phyloP scores from a whole-genome alignment of 2,113 vertebrate species.

The Phoxinus phoxinus region DNA sequence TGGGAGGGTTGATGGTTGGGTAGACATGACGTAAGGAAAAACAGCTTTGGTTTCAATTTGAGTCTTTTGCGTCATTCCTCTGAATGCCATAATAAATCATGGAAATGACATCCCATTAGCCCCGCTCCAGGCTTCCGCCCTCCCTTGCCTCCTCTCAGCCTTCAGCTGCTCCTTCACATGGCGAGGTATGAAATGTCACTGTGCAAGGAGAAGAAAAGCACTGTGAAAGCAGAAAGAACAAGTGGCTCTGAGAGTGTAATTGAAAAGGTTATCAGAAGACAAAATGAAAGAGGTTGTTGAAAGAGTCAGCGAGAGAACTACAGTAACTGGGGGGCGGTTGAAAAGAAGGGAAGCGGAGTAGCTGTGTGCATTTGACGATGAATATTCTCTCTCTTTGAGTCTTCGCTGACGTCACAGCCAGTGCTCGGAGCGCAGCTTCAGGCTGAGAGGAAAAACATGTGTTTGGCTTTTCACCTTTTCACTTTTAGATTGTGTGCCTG shows the following conservation, averaged over 20 bases:
- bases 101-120: slow-evolving; percentile 49
- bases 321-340: not conserved
- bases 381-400: slow-evolving; percentile 11
- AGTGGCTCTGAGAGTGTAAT: slow-evolving; percentile 2
- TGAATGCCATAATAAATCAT: slow-evolving; percentile 67
- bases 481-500: not conserved
- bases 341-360: not conserved
- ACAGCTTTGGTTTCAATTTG: slow-evolving; percentile 64
- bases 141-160: slow-evolving; percentile 1
- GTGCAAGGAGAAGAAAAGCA: not conserved
- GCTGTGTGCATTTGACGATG: not conserved
- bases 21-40: slow-evolving; percentile 47
- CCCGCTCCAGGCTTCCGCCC: slow-evolving; percentile 5
- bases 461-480: slow-evolving; percentile 24
- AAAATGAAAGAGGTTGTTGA: slow-evolving; percentile 2
- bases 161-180: slow-evolving; percentile 37
- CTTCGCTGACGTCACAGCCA: slow-evolving; percentile 34
- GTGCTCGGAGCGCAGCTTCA: not conserved
- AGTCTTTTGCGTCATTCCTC: slow-evolving; percentile 66
- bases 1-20: slow-evolving; percentile 36
- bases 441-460: not conserved
- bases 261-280: not conserved
- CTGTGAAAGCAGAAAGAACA: not conserved
- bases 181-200: slow-evolving; percentile 23
- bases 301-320: not conserved